phyloP scores from a whole-genome alignment of 2,888 invertebrate genomes.

The Pardosa pseudoannulata region DNA sequence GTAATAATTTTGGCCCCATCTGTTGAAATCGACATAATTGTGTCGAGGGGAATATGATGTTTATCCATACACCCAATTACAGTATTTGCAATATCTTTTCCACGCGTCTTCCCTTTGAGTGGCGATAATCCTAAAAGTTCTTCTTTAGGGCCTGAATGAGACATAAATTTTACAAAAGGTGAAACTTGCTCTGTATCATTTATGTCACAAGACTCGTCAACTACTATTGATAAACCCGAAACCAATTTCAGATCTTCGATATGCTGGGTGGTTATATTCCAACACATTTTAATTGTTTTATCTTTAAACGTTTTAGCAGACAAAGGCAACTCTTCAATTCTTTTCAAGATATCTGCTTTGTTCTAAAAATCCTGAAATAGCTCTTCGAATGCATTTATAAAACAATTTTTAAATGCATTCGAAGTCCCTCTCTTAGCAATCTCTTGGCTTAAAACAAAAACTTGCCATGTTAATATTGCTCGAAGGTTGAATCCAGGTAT shows the following conservation, averaged over 20 bases:
- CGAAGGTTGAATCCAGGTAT: conserved; percentile 32
- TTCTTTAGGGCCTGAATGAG: too few relatives aligned
- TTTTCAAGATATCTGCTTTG: background rate
- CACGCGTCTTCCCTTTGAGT: too few relatives aligned
- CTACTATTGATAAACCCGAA: background rate
- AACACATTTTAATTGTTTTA: conserved; percentile 4
- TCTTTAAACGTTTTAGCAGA: conserved; percentile 14
- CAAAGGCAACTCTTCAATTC: conserved; percentile 18
- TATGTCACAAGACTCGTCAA: background rate
- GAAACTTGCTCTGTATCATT: background rate
- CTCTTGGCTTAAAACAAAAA: conserved; percentile 4
- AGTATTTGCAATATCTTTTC: background rate
- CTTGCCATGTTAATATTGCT: conserved; percentile 28
- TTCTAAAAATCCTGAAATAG: conserved; percentile 11
- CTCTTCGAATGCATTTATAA: conserved; percentile 26
- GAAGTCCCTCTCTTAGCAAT: background rate
- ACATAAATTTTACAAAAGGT: too few relatives aligned
- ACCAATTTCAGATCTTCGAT: conserved; percentile 12
- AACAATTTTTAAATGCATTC: conserved; percentile 12
- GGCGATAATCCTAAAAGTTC: too few relatives aligned
- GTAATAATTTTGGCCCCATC: conserved; percentile 12
- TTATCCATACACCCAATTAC: conserved; percentile 7
- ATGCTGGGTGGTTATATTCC: background rate
- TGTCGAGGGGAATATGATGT: conserved; percentile 10
- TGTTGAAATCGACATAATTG: conserved; percentile 22